phyloP scores from a whole-genome alignment of 2,888 invertebrate species.

The Pollenia labialis region DNA sequence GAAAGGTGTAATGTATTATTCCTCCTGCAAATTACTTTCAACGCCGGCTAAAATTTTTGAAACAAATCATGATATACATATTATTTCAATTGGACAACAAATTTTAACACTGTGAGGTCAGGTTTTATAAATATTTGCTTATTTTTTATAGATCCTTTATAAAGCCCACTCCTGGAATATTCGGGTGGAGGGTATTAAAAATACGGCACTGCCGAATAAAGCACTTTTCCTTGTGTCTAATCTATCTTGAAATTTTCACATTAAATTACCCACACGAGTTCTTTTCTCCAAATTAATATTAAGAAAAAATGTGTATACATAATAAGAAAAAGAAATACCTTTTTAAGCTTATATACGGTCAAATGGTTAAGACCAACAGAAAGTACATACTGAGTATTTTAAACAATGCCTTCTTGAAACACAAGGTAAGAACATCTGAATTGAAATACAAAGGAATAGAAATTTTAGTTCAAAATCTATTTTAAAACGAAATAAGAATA shows the following conservation, averaged over 20 bases:
- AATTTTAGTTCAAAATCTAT: constrained; percentile 2
- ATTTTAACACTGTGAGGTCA: too few species aligned
- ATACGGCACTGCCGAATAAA: too few species aligned
- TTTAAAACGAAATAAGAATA: constrained; percentile 29
- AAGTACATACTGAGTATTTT: background rate
- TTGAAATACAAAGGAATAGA: background rate
- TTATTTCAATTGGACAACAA: too few species aligned
- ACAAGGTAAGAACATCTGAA: constrained; percentile 7
- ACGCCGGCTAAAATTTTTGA: too few species aligned
- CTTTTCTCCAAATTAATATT: background rate
- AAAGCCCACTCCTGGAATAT: too few species aligned
- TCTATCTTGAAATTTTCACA: background rate
- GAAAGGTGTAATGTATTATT: too few species aligned
- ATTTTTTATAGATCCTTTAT: too few species aligned
- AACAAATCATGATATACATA: too few species aligned
- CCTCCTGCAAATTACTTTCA: too few species aligned
- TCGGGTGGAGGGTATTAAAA: too few species aligned
- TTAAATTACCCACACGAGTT: constrained; percentile 2
- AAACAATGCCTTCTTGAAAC: background rate
- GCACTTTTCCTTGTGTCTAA: too few species aligned
- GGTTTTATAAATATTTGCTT: too few species aligned
- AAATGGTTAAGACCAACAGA: constrained; percentile 5
- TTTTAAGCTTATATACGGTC: background rate
- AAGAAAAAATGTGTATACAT: background rate
- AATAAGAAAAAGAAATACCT: background rate